Evolutionary conservation across 2,113 vertebrate species (phyloP).

Genomic region (Galbula dea): DNA sequence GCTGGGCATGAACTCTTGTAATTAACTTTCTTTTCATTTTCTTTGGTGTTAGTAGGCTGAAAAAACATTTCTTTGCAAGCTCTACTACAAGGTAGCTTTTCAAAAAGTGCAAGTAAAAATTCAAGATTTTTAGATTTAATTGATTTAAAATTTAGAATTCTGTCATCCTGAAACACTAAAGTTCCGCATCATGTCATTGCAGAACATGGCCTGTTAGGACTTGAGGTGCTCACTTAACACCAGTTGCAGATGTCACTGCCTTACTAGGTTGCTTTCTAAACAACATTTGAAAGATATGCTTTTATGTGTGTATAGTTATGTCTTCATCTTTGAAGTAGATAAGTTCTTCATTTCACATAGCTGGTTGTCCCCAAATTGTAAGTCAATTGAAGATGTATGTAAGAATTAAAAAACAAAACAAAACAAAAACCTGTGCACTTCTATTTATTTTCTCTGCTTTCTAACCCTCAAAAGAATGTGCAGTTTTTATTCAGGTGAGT

Average conservation of each 20-base stretch:
- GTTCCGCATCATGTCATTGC: not conserved
- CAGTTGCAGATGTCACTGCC: not conserved
- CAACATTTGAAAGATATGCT: not conserved
- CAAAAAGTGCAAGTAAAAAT: not conserved
- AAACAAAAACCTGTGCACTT: not conserved
- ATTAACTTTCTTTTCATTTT: not conserved
- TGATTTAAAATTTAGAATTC: not conserved
- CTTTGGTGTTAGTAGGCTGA: not conserved
- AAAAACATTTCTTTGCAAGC: not conserved
- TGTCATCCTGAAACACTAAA: not conserved
- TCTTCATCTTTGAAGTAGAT: not conserved
- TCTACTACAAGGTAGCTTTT: not conserved
- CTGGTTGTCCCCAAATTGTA: not conserved
- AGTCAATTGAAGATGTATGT: not conserved
- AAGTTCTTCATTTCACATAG: not conserved
- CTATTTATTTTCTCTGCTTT: not conserved
- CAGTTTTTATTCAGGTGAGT: not conserved
- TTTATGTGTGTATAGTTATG: not conserved
- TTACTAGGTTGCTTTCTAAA: not conserved
- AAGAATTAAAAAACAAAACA: not conserved
- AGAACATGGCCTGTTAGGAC: not conserved
- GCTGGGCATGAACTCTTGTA: not conserved
- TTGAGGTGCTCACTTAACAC: fast-evolving
- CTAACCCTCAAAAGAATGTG: not conserved
- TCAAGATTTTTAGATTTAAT: not conserved